Evolutionary conservation across 2,888 invertebrate genomes (phyloP).

Genomic region (Craniophora ligustri): DNA sequence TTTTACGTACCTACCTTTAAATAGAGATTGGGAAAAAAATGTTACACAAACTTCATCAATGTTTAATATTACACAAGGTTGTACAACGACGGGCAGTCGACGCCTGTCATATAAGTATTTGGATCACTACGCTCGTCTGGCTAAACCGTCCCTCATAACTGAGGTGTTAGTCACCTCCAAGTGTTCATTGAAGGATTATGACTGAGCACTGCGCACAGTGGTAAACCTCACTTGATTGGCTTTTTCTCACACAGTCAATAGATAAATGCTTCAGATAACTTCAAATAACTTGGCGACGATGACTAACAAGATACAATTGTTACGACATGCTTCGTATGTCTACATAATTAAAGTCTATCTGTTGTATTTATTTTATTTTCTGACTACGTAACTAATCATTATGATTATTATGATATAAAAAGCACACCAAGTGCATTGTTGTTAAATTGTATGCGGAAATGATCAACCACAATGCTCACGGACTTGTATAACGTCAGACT

Average conservation of each 20-base stretch:
- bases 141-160: slow-evolving; percentile 62
- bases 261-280: slow-evolving; percentile 67
- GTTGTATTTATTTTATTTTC: slow-evolving; percentile 26
- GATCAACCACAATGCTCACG: slow-evolving; percentile 73
- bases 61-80: slow-evolving; percentile 16
- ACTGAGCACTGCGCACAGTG: slow-evolving; percentile 40
- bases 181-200: slow-evolving; percentile 73
- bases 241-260: slow-evolving; percentile 72
- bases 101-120: slow-evolving; percentile 48
- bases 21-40: too few relatives aligned
- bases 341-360: slow-evolving; percentile 28
- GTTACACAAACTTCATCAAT: slow-evolving; percentile 6
- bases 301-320: slow-evolving; percentile 54
- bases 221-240: slow-evolving; percentile 48
- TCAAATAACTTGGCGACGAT: slow-evolving; percentile 48
- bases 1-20: too few relatives aligned
- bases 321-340: slow-evolving; percentile 36
- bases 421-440: slow-evolving; percentile 52
- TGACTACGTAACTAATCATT: slow-evolving; percentile 32
- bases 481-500: slow-evolving; percentile 64
- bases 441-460: slow-evolving; percentile 66
- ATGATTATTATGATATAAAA: slow-evolving; percentile 41
- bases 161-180: slow-evolving; percentile 65
- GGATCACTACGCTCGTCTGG: slow-evolving; percentile 57
- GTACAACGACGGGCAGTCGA: slow-evolving; percentile 28